A percentile compares a stretch with the other conserved stretches of the same genome.
These are phyloP conservation scores for Phainopepla nitens DNA, from an alignment of 2,113 vertebrate species.

Conservation along the genomic window DNA sequence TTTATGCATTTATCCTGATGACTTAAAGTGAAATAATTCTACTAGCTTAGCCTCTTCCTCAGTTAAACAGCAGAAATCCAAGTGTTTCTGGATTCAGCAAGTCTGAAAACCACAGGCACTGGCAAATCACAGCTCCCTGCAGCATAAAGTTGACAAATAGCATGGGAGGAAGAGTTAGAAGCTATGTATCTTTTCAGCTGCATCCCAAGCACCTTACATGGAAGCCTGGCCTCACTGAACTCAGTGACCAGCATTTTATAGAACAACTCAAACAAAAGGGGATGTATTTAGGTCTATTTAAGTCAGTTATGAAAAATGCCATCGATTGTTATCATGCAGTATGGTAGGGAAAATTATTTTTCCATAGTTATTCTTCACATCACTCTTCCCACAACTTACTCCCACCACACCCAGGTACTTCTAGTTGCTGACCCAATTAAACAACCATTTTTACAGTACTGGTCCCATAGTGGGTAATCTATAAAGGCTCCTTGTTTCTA, in stretches of 20 bases:
- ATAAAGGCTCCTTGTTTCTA: conserved; percentile 25
- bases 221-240: neutral
- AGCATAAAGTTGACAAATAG: neutral
- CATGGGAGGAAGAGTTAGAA: neutral
- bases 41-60: neutral
- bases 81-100: neutral
- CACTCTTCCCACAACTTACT: neutral
- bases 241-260: neutral
- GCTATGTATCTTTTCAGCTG: neutral
- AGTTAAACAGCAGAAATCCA: neutral
- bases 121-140: neutral
- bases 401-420: neutral
- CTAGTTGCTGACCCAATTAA: neutral
- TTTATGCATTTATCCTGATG: neutral
- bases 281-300: neutral
- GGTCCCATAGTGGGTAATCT: neutral
- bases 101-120: neutral
- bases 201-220: neutral
- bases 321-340: neutral
- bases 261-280: neutral
- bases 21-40: neutral
- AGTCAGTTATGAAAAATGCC: neutral
- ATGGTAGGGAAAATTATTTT: neutral
- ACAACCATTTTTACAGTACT: neutral
- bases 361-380: neutral